Percentiles rank a stretch among this genome's conserved stretches.
Conservation (phyloP, 2,888 invertebrate genomes). For the Lepidocyrtoides sp. region DNA sequence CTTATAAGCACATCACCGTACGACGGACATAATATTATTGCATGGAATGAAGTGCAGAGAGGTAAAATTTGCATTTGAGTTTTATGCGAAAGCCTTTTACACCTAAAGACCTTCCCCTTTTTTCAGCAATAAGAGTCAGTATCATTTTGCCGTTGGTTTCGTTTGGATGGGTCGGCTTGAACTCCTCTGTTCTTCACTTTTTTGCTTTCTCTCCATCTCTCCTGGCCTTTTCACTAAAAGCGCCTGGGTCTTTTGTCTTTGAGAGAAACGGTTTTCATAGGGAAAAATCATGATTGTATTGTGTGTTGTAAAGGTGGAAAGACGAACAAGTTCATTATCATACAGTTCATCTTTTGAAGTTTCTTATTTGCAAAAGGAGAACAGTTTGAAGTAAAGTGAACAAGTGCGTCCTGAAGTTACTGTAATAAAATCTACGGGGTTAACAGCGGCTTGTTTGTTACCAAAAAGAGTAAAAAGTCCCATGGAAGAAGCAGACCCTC, state of each 20-base stretch:
- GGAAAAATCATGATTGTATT: constrained; percentile 40
- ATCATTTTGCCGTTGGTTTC: constrained; percentile 76
- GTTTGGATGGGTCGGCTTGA: constrained; percentile 62
- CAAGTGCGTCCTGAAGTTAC: not conserved
- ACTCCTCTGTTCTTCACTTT: not conserved
- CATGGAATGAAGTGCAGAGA: constrained; percentile 77
- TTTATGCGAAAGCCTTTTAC: constrained; percentile 77
- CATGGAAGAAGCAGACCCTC: constrained; percentile 4
- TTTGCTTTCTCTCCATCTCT: constrained; percentile 25
- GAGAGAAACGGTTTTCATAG: not conserved
- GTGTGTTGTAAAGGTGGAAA: constrained; percentile 17
- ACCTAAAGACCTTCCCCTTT: constrained; percentile 75
- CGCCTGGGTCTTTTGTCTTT: not conserved
- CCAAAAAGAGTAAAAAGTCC: constrained; percentile 20
- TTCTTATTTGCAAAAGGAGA: constrained; percentile 36
- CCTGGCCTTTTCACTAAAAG: constrained; percentile 7
- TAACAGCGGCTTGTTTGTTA: constrained; percentile 6
- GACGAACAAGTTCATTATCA: constrained; percentile 53
- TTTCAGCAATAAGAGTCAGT: constrained; percentile 74
- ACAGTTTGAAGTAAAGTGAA: constrained; percentile 1
- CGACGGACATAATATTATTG: constrained; percentile 63
- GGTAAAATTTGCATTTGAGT: constrained; percentile 78
- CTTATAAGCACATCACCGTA: constrained; percentile 35
- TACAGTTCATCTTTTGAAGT: constrained; percentile 59
- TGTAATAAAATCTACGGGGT: constrained; percentile 5